Evolutionary conservation across 2,113 vertebrate species (phyloP).

Genomic region (rabbit (Oryctolagus cuniculus)): DNA sequence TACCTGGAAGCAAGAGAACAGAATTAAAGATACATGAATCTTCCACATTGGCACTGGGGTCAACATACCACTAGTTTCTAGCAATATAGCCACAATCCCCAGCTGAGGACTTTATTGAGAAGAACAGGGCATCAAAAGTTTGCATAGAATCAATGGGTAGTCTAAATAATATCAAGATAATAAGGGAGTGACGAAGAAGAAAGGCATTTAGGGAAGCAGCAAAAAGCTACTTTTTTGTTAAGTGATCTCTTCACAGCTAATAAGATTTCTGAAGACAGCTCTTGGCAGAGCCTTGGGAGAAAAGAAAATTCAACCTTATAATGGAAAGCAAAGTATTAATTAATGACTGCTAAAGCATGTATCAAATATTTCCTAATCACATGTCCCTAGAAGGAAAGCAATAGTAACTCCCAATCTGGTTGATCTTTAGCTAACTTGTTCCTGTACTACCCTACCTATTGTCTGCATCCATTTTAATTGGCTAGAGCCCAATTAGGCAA

Average conservation of each 20-base stretch:
- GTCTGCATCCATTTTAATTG: background rate
- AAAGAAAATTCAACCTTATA: slow-evolving; percentile 18
- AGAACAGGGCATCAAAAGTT: background rate
- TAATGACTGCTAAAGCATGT: background rate
- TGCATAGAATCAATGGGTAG: background rate
- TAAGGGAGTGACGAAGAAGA: background rate
- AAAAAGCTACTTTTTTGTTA: background rate
- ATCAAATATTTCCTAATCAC: background rate
- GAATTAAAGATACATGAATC: background rate
- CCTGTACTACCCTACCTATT: background rate
- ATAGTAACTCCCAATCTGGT: background rate
- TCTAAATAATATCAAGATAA: slow-evolving; percentile 11
- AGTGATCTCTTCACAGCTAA: background rate
- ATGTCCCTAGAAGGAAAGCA: background rate
- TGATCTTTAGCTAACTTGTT: background rate
- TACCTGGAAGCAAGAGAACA: background rate
- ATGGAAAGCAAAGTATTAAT: slow-evolving; percentile 10
- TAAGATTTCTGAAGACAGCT: background rate
- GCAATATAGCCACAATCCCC: background rate
- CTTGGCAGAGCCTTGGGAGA: background rate
- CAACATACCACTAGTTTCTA: background rate
- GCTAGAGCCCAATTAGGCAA: background rate
- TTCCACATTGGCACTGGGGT: background rate
- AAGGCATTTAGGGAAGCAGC: background rate
- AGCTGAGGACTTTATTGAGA: background rate